Evolutionary conservation across 2,888 invertebrate species (phyloP), one percentile per base, ranked within the genome.

Genomic region (Meiosimyza decipiens): DNA sequence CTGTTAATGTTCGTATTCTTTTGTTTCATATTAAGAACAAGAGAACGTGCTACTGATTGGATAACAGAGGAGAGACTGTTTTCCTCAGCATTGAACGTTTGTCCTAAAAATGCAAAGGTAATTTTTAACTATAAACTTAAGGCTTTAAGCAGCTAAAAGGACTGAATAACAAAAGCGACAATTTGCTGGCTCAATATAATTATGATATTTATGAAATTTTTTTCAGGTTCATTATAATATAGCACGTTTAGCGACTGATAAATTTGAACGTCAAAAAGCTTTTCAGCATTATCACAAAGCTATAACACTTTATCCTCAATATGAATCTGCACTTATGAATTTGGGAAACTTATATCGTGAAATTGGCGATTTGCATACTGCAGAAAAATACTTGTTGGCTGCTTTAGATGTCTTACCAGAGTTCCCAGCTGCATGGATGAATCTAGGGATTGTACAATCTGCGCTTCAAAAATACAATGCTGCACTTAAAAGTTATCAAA

Each of bases 351-450:
- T 98, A 64, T 91, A 98, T 78, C 96, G 97, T 86, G 97, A 97
- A 86, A 89, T 94, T 70, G 96, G 95, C 51, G 95, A 98, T 85
- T 88, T 97, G 81, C 93, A 94, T 82, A 94, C 95, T 3, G 98
- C 98, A 22, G 97, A 98, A 88, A 93, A 93, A 66, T 90, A 95
- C 76, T 89, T 98, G 16, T 89, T 90, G 77, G 90, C 89, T 79
- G 96, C 97, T 62, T 88, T 97, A 15, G 83, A 88, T 77, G 88
- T 93, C 2, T 79, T 82, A 71, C 84, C 92, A 50, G 93, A 95
- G 84, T 98, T 98, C 88, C 94, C 98, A 2, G 94, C 97, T 0
- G 98, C 98, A 0, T 99, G 98, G 98, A 98, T 98, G 98, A 99
- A 99, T 88, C 89, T 98, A 69, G 98, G 98, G 16, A 98, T 98